Evolutionary conservation across 2,113 vertebrate genomes (phyloP), one percentile per base, ranked within the genome.

Genomic region (Benthochromis sp.): DNA sequence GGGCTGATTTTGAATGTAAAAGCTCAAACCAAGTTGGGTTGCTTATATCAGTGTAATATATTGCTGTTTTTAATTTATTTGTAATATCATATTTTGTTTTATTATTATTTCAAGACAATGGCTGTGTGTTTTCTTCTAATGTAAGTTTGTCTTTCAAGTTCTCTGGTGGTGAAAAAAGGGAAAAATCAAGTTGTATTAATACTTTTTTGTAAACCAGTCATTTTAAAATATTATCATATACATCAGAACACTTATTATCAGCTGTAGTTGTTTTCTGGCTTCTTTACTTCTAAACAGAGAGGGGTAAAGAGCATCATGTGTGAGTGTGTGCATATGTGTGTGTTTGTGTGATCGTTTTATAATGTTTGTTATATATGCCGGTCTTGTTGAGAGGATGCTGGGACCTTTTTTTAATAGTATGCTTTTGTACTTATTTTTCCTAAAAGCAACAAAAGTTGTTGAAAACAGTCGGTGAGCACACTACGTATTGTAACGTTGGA

Each of bases 1-100:
- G 69, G 55, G 78, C 66, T 92, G 92, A 90, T 81, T 91, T 83
- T 90, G 83, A 93, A 93, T 93, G 92, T 92, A 50, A 88, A 83
- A 54, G 31, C 80, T 89, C 36, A 81, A 81, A 66, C 82, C 14
- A 40, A 73, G 89, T 90, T 81, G 16, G 13, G 52, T 86, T 88
- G 34, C 55, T 82, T 86, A 63, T 82, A 80, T 88, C 66, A 54
- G 81, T 90, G 83, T 93, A 92, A 90, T 86, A 92, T 94, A 91
- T 85, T 89, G 47, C 43, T 92, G 52, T 83, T 82, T 93, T 90
- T 78, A 59, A 93, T 89, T 91, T 92, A 92, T 95, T 94, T 93
- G 82, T 94, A 89, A 86, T 87, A 86, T 92, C 38, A 82, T 88
- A 85, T 90, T 66, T 91, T 90, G 19, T 81, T 83, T 85, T 80